Conservation (phyloP, 2,888 invertebrate genomes). For the Silvanus unidentatus region DNA sequence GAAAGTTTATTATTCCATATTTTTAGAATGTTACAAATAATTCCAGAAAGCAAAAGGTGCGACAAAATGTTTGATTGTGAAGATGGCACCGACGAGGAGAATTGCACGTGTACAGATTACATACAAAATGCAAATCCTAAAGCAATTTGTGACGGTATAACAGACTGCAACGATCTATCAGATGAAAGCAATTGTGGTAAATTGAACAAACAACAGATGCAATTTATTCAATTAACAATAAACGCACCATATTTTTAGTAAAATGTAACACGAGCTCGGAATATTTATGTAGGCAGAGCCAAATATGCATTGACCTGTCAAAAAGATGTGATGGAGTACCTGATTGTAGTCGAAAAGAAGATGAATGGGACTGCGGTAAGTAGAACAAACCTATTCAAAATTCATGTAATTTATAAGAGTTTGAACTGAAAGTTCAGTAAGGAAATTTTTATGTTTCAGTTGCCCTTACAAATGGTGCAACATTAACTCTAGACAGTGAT, state of each 20-base stretch:
- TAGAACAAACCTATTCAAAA: constrained; percentile 11
- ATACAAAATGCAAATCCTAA: constrained; percentile 49
- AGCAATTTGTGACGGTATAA: constrained; percentile 67
- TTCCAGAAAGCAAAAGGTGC: constrained; percentile 58
- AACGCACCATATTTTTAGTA: constrained; percentile 43
- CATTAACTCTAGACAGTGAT: constrained; percentile 55
- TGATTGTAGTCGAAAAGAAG: constrained; percentile 67
- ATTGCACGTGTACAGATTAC: constrained; percentile 68
- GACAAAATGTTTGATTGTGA: constrained; percentile 69
- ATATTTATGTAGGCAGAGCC: constrained; percentile 60
- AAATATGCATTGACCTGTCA: constrained; percentile 55
- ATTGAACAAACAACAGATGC: constrained; percentile 19
- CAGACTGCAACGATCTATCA: constrained; percentile 67
- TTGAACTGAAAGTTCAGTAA: constrained; percentile 5
- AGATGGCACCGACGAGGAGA: constrained; percentile 73
- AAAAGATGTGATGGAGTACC: constrained; percentile 59
- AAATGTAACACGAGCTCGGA: constrained; percentile 44
- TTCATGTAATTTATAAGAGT: constrained; percentile 9
- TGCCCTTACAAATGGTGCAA: constrained; percentile 60
- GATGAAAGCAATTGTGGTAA: constrained; percentile 72
- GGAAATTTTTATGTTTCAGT: constrained; percentile 47
- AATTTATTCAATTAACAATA: constrained; percentile 1
- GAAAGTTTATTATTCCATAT: constrained; percentile 1
- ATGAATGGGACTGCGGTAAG: constrained; percentile 76
- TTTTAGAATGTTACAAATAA: constrained; percentile 60